Conservation (phyloP, 2,888 invertebrate genomes). For the Noctua janthina region DNA sequence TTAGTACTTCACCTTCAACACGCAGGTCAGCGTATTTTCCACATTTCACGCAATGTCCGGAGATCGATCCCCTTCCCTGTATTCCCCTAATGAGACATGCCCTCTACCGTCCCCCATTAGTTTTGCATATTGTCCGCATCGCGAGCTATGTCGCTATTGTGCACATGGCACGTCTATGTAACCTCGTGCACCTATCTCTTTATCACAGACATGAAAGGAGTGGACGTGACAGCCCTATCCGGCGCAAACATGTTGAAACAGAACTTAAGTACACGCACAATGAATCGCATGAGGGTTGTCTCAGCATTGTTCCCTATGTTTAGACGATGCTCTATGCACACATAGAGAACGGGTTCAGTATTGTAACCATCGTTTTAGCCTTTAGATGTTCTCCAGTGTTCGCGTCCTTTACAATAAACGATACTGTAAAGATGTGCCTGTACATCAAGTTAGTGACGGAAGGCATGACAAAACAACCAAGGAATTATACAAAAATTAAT, state of each 20-base stretch:
- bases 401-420: background rate
- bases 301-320: slow-evolving; percentile 50
- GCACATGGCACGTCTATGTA: slow-evolving; percentile 75
- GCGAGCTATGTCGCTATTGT: slow-evolving; percentile 61
- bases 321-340: slow-evolving; percentile 19
- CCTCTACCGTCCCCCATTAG: slow-evolving; percentile 46
- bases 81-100: slow-evolving; percentile 54
- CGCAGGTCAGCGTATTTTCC: slow-evolving; percentile 8
- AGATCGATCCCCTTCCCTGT: slow-evolving; percentile 64
- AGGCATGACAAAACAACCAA: background rate
- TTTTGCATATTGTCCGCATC: slow-evolving; percentile 50
- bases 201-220: slow-evolving; percentile 69
- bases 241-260: slow-evolving; percentile 57
- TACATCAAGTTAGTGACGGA: no score
- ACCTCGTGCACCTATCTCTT: slow-evolving; percentile 72
- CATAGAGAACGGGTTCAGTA: slow-evolving; percentile 19
- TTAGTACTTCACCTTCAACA: slow-evolving; percentile 8
- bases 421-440: background rate
- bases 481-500: background rate
- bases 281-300: slow-evolving; percentile 55
- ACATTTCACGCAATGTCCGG: slow-evolving; percentile 21
- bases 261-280: slow-evolving; percentile 56
- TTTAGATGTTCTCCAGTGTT: slow-evolving; percentile 9
- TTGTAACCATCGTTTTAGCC: slow-evolving; percentile 11
- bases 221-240: slow-evolving; percentile 65